Percentiles rank a stretch among this genome's conserved stretches.
Evolutionary conservation across 2,888 invertebrate genomes (phyloP).

Genomic region (Polymixis lichenea): DNA sequence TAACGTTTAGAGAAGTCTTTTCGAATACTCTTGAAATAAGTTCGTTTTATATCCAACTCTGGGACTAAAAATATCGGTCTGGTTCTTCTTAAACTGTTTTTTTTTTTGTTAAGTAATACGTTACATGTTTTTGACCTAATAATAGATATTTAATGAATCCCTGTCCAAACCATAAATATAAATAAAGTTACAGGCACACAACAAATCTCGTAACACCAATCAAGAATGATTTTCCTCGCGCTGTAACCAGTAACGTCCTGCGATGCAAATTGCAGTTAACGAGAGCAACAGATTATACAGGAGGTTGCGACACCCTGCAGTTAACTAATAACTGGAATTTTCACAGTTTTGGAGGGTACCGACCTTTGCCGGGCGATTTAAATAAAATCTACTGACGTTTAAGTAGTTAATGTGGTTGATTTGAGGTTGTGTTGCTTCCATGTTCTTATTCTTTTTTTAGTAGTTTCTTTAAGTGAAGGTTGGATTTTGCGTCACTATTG

Average conservation of each 20-base stretch:
- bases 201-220: not conserved
- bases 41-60: not conserved
- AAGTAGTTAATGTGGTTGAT: not conserved
- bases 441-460: not conserved
- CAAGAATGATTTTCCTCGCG: not conserved
- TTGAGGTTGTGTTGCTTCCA: constrained; percentile 2
- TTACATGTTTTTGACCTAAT: too few relatives aligned
- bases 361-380: constrained; percentile 19
- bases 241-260: constrained; percentile 11
- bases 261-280: constrained; percentile 30
- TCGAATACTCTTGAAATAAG: not conserved
- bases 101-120: not conserved
- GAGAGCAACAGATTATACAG: not conserved
- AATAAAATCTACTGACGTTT: constrained; percentile 20
- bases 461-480: too few relatives aligned
- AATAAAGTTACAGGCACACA: not conserved
- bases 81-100: not conserved
- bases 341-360: constrained; percentile 1
- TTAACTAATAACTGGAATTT: constrained; percentile 27
- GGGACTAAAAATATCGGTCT: not conserved
- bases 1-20: not conserved
- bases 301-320: not conserved
- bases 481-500: not conserved
- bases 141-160: not conserved
- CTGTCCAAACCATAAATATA: not conserved